These are phyloP conservation scores for Ifrita kowaldi DNA, from an alignment of 2,113 vertebrate genomes.

Conservation along the genomic window DNA sequence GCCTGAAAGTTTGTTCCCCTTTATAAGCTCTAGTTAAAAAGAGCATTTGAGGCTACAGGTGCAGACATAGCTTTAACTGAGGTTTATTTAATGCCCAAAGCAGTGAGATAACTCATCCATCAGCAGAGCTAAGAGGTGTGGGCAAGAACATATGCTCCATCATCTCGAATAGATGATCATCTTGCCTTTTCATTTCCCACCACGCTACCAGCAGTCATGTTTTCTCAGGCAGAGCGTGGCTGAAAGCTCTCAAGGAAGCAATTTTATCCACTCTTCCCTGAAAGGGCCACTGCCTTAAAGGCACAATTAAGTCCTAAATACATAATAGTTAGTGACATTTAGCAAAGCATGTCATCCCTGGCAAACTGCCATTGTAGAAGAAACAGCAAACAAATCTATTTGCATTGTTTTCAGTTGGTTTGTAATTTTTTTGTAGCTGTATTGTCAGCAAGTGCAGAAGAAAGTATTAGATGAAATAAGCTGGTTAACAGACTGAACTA, in stretches of 20 bases:
- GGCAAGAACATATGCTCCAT: conserved; percentile 25
- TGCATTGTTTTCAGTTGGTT: not conserved
- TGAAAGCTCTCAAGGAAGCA: conserved; percentile 25
- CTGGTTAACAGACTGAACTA: conserved; percentile 1
- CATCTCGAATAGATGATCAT: not conserved
- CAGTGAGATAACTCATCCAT: not conserved
- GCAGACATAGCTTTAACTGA: not conserved
- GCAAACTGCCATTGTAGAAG: not conserved
- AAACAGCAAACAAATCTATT: not conserved
- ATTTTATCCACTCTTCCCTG: conserved; percentile 1
- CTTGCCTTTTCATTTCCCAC: not conserved
- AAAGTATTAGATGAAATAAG: not conserved
- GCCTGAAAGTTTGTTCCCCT: not conserved
- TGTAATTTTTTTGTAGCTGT: not conserved
- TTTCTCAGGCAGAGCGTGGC: not conserved
- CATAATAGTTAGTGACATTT: conserved; percentile 53
- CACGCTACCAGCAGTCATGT: not conserved
- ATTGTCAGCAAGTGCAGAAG: not conserved
- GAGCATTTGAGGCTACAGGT: not conserved
- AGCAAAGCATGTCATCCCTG: conserved; percentile 32
- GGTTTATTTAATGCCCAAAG: not conserved
- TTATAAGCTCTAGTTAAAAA: not conserved
- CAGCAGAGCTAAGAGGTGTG: not conserved
- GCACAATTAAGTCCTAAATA: conserved; percentile 53
- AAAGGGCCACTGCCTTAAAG: conserved; percentile 43